phyloP scores from a whole-genome alignment of 2,113 vertebrate species.

The Tursiops truncatus region DNA sequence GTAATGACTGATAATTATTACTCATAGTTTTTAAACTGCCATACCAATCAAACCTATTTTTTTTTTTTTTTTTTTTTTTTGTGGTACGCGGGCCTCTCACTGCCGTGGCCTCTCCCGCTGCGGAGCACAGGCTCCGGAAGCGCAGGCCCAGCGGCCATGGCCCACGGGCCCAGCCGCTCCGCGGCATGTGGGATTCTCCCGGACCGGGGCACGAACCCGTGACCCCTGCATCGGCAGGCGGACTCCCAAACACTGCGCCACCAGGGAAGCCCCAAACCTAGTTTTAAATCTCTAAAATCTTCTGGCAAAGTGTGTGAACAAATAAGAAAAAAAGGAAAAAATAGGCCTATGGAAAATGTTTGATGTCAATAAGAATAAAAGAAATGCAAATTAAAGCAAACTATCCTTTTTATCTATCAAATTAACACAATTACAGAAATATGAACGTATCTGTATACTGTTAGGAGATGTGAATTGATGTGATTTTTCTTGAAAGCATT shows the following conservation, averaged over 20 bases:
- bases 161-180: too few species aligned
- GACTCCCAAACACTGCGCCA: too few species aligned
- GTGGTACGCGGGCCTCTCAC: too few species aligned
- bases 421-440: neutral
- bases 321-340: neutral
- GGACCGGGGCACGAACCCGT: too few species aligned
- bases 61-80: too few species aligned
- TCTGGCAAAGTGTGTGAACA: neutral
- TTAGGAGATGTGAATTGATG: neutral
- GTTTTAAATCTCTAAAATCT: neutral
- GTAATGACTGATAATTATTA: neutral
- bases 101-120: too few species aligned
- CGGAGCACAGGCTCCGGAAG: too few species aligned
- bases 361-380: neutral
- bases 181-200: too few species aligned
- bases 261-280: neutral
- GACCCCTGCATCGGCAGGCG: too few species aligned
- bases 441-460: neutral
- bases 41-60: neutral
- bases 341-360: neutral
- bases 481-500: neutral
- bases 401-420: neutral
- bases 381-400: neutral
- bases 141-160: too few species aligned
- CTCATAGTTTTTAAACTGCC: neutral